phyloP scores from a whole-genome alignment of 2,888 invertebrate species.

The Pseudolycoriella hygida region DNA sequence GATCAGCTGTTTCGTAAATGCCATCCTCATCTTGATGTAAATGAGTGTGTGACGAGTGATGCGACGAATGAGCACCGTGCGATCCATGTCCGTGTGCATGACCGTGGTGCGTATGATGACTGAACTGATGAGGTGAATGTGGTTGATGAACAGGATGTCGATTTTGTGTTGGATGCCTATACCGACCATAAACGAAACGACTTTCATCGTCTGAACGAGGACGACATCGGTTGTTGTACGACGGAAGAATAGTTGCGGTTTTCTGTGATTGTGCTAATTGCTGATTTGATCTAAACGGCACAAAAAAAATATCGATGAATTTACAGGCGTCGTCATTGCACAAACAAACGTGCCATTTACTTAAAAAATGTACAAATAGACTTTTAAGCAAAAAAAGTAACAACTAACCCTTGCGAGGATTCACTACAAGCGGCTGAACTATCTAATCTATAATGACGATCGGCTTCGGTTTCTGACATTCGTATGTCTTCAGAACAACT shows the following conservation, averaged over 20 bases:
- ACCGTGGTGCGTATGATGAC: constrained; percentile 32
- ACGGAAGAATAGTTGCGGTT: constrained; percentile 32
- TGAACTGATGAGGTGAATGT: constrained; percentile 31
- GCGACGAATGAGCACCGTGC: constrained; percentile 31
- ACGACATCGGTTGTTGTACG: constrained; percentile 38
- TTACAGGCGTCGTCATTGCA: too few relatives aligned
- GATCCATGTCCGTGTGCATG: constrained; percentile 30
- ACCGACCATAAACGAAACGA: constrained; percentile 57
- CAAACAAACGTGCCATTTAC: too few relatives aligned
- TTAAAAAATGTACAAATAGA: too few relatives aligned
- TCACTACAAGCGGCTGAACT: constrained; percentile 52
- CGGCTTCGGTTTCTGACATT: constrained; percentile 72
- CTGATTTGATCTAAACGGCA: constrained; percentile 26
- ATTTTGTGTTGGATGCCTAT: constrained; percentile 33
- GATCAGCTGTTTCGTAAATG: constrained; percentile 73
- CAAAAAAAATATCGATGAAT: not conserved
- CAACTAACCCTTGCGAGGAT: constrained; percentile 49
- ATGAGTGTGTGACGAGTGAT: constrained; percentile 37
- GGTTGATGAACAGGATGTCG: constrained; percentile 36
- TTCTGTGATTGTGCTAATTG: constrained; percentile 32
- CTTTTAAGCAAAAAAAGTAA: constrained; percentile 3
- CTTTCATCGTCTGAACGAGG: constrained; percentile 49
- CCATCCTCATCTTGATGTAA: constrained; percentile 61
- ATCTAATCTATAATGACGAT: constrained; percentile 74
- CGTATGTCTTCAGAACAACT: constrained; percentile 77